Evolutionary conservation across 2,888 invertebrate species (phyloP).

Genomic region (Cylloceria caligata): DNA sequence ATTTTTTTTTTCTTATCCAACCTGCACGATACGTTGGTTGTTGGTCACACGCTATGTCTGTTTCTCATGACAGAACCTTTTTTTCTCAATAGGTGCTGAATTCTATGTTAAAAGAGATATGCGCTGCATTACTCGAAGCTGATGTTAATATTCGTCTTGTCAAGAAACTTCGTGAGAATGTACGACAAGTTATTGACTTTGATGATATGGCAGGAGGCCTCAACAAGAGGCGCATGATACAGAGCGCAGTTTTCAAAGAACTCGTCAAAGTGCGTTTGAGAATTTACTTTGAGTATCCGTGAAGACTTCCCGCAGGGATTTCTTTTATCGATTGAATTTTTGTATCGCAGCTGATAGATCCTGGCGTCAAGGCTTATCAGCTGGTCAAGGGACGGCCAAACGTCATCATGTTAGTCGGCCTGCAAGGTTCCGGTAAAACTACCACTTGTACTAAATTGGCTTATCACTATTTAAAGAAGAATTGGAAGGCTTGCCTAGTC

Average conservation of each 20-base stretch:
- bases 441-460: slow-evolving; percentile 99
- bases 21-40: slow-evolving; percentile 12
- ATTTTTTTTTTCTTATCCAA: background rate
- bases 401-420: slow-evolving; percentile 99
- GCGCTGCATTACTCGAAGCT: slow-evolving; percentile 97
- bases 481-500: slow-evolving; percentile 99
- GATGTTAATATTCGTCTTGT: slow-evolving; percentile 89
- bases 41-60: slow-evolving; percentile 31
- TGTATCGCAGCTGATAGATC: slow-evolving; percentile 93
- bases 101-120: slow-evolving; percentile 99
- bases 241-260: slow-evolving; percentile 99
- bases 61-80: slow-evolving; percentile 9
- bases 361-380: slow-evolving; percentile 98
- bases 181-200: slow-evolving; percentile 99
- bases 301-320: background rate
- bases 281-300: background rate
- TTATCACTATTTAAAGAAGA: slow-evolving; percentile 99
- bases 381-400: slow-evolving; percentile 98
- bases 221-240: slow-evolving; percentile 99
- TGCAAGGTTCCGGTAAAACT: slow-evolving; percentile 99
- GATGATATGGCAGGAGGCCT: slow-evolving; percentile 99
- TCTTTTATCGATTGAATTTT: slow-evolving; percentile 50
- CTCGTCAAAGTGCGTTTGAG: slow-evolving; percentile 92
- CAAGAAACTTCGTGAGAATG: slow-evolving; percentile 89
- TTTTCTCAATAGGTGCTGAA: slow-evolving; percentile 91